Percentiles rank a stretch among this genome's conserved stretches.
phyloP scores from a whole-genome alignment of 2,888 invertebrate genomes.

The Acanthacorydalis orientalis region DNA sequence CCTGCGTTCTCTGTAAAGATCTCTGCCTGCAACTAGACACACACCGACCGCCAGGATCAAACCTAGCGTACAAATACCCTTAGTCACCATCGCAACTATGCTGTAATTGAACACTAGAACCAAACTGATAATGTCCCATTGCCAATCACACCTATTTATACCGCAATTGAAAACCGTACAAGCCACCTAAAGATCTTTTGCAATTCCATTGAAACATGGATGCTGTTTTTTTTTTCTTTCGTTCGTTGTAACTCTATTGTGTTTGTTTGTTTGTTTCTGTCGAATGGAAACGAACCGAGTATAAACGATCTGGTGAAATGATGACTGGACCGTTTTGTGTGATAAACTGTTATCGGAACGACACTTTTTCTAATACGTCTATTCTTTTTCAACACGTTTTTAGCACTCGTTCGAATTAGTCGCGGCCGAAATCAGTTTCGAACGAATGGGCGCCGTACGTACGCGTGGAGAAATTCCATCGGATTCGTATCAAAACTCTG shows the following conservation, averaged over 20 bases:
- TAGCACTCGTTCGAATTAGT: too few species aligned
- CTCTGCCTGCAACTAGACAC: constrained; percentile 30
- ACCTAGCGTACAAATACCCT: constrained; percentile 56
- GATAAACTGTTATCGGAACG: neutral
- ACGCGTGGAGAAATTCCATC: too few species aligned
- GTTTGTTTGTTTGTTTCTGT: neutral
- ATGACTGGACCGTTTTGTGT: neutral
- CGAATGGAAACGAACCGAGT: neutral
- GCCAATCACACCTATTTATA: neutral
- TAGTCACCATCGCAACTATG: constrained; percentile 21
- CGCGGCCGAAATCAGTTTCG: too few species aligned
- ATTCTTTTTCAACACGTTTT: too few species aligned
- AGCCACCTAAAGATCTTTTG: neutral
- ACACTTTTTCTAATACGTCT: neutral
- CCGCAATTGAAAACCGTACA: neutral
- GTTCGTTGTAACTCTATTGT: too few species aligned
- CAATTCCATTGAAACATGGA: neutral
- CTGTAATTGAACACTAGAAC: constrained; percentile 4
- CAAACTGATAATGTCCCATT: constrained; percentile 8
- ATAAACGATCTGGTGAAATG: neutral
- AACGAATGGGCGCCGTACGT: too few species aligned
- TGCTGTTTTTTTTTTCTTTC: too few species aligned
- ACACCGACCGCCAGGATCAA: constrained; percentile 30
- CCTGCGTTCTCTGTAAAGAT: constrained; percentile 30
- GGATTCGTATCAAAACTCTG: too few species aligned